Evolutionary conservation across 1,140 invertebrate species (phyloP).

Genomic region (Venustaconcha ellipsiformis): DNA sequence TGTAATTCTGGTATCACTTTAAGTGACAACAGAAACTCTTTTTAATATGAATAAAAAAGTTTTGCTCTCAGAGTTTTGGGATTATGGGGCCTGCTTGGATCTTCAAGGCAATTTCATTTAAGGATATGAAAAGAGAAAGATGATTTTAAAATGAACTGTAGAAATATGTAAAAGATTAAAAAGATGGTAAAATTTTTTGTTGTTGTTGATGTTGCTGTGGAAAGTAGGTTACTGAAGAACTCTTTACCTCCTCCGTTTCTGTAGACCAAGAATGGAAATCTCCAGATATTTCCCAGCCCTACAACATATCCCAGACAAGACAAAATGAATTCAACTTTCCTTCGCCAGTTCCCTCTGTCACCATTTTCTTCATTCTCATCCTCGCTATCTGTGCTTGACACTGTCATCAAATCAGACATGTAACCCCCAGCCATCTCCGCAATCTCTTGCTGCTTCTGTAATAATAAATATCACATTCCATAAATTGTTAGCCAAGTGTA

Average conservation of each 20-base stretch:
- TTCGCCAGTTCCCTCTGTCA: constrained; percentile 60
- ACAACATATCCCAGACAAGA: constrained; percentile 71
- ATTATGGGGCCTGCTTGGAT: no score
- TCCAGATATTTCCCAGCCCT: constrained; percentile 90
- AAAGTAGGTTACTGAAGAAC: not conserved
- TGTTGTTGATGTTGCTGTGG: no score
- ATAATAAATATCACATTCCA: constrained; percentile 1
- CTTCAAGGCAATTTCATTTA: no score
- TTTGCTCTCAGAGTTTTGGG: no score
- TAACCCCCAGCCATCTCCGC: constrained; percentile 45
- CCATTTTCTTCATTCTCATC: constrained; percentile 51
- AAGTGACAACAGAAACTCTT: no score
- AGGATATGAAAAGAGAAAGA: no score
- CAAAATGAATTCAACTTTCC: constrained; percentile 69
- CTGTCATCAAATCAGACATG: constrained; percentile 53
- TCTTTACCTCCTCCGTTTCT: constrained; percentile 89
- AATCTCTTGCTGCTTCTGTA: constrained; percentile 25
- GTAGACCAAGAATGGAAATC: constrained; percentile 94
- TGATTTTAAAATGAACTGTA: no score
- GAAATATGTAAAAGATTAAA: no score
- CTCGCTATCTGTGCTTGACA: constrained; percentile 54
- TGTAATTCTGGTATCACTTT: no score
- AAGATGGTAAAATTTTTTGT: no score
- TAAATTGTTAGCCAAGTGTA: no score
- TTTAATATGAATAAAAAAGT: no score